Conservation (phyloP, 2,888 invertebrate species). For the Caradrina clavipalpis region DNA sequence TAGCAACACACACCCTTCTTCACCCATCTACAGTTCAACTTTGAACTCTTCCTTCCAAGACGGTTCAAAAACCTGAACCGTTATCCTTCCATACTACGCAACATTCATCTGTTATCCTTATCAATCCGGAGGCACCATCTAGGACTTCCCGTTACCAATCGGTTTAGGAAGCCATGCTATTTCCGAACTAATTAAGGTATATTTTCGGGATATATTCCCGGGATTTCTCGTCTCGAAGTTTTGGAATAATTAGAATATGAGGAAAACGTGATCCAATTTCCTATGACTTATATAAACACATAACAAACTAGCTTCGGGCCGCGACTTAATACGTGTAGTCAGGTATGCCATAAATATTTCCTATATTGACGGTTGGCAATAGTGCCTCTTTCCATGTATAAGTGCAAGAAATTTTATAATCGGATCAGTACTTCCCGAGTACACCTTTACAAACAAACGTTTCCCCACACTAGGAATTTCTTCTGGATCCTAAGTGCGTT, state of each 20-base stretch:
- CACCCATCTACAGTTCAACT: too few relatives aligned
- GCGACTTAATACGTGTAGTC: too few relatives aligned
- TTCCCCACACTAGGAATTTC: too few relatives aligned
- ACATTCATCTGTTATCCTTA: neutral
- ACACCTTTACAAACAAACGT: too few relatives aligned
- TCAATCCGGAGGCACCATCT: slow-evolving; percentile 1
- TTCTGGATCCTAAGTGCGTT: too few relatives aligned
- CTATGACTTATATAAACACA: slow-evolving; percentile 38
- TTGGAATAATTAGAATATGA: slow-evolving; percentile 52
- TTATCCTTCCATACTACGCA: neutral
- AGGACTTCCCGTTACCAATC: slow-evolving; percentile 14
- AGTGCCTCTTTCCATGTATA: neutral
- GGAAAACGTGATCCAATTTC: slow-evolving; percentile 52
- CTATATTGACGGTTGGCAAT: too few relatives aligned
- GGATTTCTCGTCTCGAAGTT: slow-evolving; percentile 32
- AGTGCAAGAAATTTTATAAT: too few relatives aligned
- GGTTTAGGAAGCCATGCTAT: slow-evolving; percentile 39
- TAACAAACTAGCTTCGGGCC: neutral
- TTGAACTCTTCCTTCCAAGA: too few relatives aligned
- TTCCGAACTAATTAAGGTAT: slow-evolving; percentile 43
- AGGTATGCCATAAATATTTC: too few relatives aligned
- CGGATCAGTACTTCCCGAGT: too few relatives aligned
- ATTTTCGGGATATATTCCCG: slow-evolving; percentile 35
- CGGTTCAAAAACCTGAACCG: too few relatives aligned
- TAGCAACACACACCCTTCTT: too few relatives aligned